Conservation (phyloP, 2,888 invertebrate species). For the Yponomeuta sedellus region DNA sequence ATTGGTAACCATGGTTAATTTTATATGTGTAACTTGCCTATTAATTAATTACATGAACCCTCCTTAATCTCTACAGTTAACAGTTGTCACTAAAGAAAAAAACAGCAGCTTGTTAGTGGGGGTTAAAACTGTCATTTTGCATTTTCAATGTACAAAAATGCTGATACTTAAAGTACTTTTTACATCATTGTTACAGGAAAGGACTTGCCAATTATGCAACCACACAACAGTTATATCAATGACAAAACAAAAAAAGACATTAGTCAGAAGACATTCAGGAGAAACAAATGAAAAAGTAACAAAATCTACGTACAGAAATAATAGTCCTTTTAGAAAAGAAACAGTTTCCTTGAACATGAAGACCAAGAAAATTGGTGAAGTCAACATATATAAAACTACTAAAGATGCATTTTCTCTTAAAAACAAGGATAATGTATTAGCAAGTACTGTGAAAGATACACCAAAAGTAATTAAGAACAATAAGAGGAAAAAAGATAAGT, state of each 20-base stretch:
- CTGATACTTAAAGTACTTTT: not conserved
- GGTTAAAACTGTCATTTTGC: too few species aligned
- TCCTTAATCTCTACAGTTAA: too few species aligned
- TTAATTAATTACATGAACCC: too few species aligned
- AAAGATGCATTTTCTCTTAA: conserved; percentile 54
- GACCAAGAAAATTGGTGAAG: conserved; percentile 11
- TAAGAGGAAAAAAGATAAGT: conserved; percentile 65
- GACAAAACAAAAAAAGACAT: conserved; percentile 36
- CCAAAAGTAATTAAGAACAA: conserved; percentile 58
- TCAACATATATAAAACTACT: conserved; percentile 54
- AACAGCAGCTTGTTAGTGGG: too few species aligned
- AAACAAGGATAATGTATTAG: conserved; percentile 48
- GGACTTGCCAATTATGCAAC: conserved; percentile 52
- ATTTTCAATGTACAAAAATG: not conserved
- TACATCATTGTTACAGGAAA: conserved; percentile 41
- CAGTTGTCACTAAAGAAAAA: too few species aligned
- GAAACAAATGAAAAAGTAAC: conserved; percentile 13
- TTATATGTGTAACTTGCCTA: too few species aligned
- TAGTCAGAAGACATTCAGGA: conserved; percentile 12
- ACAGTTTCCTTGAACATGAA: conserved; percentile 15
- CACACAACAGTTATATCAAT: conserved; percentile 33
- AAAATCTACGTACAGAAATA: not conserved
- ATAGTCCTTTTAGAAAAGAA: not conserved
- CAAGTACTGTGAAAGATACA: conserved; percentile 31
- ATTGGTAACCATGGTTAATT: conserved; percentile 29